Evolutionary conservation across 2,888 invertebrate genomes (phyloP).

Genomic region (Oligia fasciuncula): DNA sequence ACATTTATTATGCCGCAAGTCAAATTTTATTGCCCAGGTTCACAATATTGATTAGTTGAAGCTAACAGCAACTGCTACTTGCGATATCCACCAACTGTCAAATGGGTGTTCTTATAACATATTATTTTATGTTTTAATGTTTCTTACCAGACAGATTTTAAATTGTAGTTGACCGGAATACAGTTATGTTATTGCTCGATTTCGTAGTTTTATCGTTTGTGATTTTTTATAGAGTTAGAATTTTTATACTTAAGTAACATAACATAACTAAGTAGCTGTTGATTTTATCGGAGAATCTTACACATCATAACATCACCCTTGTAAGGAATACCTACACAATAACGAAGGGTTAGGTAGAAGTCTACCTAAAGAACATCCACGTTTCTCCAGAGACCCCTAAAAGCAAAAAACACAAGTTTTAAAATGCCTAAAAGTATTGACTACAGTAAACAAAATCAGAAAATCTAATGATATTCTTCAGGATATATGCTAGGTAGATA

Average conservation of each 20-base stretch:
- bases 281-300: neutral
- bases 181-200: neutral
- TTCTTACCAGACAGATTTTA: neutral
- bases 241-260: no score
- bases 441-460: no score
- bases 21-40: constrained; percentile 20
- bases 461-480: no score
- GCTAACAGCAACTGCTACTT: neutral
- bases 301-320: neutral
- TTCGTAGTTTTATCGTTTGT: neutral
- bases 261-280: neutral
- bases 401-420: no score
- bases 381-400: neutral
- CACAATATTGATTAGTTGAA: neutral
- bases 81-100: neutral
- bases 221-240: no score
- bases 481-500: no score
- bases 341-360: neutral
- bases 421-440: no score
- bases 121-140: neutral
- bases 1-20: neutral
- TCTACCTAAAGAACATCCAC: neutral
- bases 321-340: neutral
- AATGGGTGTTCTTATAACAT: neutral
- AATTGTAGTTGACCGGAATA: neutral